These are phyloP conservation scores for Sprattus sprattus DNA, from an alignment of 2,113 vertebrate genomes.

Conservation along the genomic window DNA sequence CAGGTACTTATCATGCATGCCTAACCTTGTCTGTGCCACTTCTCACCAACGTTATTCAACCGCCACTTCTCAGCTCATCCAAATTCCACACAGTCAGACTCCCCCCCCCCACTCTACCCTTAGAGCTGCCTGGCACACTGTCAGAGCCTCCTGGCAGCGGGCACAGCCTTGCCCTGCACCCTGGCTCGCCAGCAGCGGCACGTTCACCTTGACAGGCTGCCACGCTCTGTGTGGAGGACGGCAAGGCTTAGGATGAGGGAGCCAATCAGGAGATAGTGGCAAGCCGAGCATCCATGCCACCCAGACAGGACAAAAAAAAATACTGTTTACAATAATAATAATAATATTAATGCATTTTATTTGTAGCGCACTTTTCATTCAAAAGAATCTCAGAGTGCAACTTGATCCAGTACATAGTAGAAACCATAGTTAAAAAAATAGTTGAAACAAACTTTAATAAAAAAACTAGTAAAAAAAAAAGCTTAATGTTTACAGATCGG, in stretches of 20 bases:
- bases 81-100: not conserved
- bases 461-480: too few species aligned
- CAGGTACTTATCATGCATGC: not conserved
- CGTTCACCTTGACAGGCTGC: not conserved
- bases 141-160: not conserved
- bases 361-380: too few species aligned
- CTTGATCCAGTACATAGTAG: too few species aligned
- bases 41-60: not conserved
- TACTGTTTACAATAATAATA: too few species aligned
- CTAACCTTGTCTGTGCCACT: not conserved
- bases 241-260: not conserved
- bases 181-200: not conserved
- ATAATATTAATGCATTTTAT: too few species aligned
- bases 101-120: not conserved
- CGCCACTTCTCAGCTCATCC: not conserved
- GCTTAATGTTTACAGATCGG: not conserved
- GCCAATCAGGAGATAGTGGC: not conserved
- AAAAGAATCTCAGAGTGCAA: too few species aligned
- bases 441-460: too few species aligned
- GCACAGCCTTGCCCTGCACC: constrained; percentile 1
- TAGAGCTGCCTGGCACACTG: not conserved
- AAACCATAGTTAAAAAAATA: too few species aligned
- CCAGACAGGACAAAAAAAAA: not conserved
- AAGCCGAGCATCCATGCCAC: not conserved
- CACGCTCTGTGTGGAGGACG: not conserved